Base-by-base conservation (phyloP, 1,140 invertebrate species). In the Drosophila littoralis region DNA sequence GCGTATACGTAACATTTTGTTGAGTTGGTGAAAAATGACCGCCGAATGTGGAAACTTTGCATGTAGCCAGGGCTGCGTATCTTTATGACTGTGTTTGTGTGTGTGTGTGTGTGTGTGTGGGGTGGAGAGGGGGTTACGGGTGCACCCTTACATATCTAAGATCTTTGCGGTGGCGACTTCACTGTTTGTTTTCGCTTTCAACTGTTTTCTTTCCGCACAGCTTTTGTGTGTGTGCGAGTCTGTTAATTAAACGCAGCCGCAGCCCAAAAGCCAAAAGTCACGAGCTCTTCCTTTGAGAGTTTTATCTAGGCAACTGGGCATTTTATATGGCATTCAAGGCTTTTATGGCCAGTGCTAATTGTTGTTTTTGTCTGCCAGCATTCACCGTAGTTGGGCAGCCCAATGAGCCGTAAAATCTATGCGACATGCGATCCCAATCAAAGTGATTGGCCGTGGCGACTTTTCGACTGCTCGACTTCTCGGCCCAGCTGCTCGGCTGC, bases 351-450 rank as follows among this genome's bases (percentile, higher is more conserved):
- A 64, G 46, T 45, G 73, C 79, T 86, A 88, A 86, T 86, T 86
- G 79, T 86, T 88, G 65, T 77, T 61, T 69, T 69, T 75, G 43
- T 36, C 36, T 43, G 15, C 7, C 15, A 7, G 12, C 42, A 36
- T 33, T 22, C 12, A 45, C 32, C n/a, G 48, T 42, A 40, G 54
- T 50, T 32, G 40, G 40, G 43, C 50, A 59, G 50, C 43, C 71
- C 84, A 88, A 88, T 88, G 83, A 89, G 83, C 83, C 69, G 73
- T 64, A 71, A 89, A 88, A 88, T 88, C 79, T 83, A 88, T 80
- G 83, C 84, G 82, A 86, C 82, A 88, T 88, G 83, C 86, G 83
- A 88, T 83, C 79, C 79, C 83, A 86, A 86, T 86, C 83, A 88
- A 83, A 74, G 51, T 71, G 79, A 86, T 83, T 88, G 82, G 75